These are phyloP conservation scores for Holotrichia oblita DNA, from an alignment of 1,140 invertebrate genomes.

Conservation along the genomic window DNA sequence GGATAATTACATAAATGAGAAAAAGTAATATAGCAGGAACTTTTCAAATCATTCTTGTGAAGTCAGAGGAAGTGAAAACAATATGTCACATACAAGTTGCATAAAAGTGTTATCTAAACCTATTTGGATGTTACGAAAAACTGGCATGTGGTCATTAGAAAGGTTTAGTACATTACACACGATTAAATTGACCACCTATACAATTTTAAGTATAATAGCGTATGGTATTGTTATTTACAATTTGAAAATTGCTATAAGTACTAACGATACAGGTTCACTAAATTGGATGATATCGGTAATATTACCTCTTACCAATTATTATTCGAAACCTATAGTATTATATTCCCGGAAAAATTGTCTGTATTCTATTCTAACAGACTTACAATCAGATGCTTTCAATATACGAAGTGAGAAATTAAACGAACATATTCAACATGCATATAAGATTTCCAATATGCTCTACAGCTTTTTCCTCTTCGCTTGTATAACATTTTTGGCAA, in stretches of 20 bases:
- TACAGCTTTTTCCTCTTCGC: background rate
- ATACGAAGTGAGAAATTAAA: background rate
- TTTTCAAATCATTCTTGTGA: no score
- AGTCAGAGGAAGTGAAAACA: background rate
- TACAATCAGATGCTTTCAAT: background rate
- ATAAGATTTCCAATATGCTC: background rate
- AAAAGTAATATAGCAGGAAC: no score
- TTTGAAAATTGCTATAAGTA: background rate
- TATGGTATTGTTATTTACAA: background rate
- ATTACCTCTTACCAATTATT: background rate
- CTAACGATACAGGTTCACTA: background rate
- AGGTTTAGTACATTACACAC: background rate
- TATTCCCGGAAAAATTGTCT: background rate
- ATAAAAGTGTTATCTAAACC: background rate
- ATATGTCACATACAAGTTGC: background rate
- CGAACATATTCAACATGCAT: background rate
- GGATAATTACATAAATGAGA: no score
- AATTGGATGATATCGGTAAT: background rate
- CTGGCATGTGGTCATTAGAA: background rate
- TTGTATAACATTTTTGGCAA: background rate
- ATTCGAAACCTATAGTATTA: background rate
- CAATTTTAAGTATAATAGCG: no score
- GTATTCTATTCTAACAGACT: background rate
- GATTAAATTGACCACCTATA: no score
- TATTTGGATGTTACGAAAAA: background rate